phyloP scores from a whole-genome alignment of 2,113 vertebrate genomes.

The Neogale vison region DNA sequence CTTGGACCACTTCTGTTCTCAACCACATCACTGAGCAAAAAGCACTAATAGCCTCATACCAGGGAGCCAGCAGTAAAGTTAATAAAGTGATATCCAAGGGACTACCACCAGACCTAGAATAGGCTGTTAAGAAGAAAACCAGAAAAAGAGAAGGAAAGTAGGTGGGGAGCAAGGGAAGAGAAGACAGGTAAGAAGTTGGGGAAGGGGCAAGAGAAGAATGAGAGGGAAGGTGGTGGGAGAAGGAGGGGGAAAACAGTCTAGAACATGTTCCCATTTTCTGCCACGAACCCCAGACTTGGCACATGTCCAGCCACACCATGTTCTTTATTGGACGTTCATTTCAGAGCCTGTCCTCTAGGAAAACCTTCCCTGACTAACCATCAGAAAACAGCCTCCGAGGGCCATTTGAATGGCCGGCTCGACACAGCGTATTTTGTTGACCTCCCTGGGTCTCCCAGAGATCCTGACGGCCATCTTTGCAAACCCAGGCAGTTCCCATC shows the following conservation, averaged over 20 bases:
- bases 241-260: background rate
- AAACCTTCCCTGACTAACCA: background rate
- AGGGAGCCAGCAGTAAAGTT: background rate
- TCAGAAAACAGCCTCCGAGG: background rate
- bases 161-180: background rate
- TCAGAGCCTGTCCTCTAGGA: constrained; percentile 17
- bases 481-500: background rate
- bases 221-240: background rate
- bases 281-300: background rate
- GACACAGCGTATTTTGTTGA: background rate
- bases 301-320: background rate
- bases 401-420: background rate
- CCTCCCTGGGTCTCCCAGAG: constrained; percentile 21
- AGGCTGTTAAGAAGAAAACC: background rate
- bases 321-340: constrained; percentile 8
- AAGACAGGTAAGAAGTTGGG: background rate
- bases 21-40: background rate
- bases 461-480: background rate
- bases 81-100: background rate
- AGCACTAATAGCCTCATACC: background rate
- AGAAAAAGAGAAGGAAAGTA: background rate
- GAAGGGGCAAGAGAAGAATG: background rate
- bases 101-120: background rate
- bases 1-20: background rate
- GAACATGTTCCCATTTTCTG: background rate